Base-by-base conservation (phyloP, 1,140 invertebrate genomes). In the Aradophagus sp. region DNA sequence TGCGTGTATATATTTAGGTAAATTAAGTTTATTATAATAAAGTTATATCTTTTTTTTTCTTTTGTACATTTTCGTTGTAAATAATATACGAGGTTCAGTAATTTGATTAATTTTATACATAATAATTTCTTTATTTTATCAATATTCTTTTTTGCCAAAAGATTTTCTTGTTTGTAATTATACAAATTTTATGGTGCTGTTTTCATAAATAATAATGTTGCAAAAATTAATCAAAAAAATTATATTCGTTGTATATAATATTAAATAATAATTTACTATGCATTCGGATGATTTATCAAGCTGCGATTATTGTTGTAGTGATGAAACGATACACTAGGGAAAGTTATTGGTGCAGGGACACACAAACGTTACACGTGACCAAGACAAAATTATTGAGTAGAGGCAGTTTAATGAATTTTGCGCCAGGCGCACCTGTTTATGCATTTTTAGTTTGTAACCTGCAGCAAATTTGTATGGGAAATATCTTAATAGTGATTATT, bases 361-460 rank as follows among this genome's bases (percentile, higher is more conserved):
- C 13, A 10, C 16, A 10, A 45, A 4, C 19, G n/a, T 3, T 10
- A 16, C 2, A n/a, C n/a, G 27, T 32, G 23, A 50, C 16, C 12
- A 27, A 50, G 16, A 35, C 2, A 34, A 41, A 15, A 36, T 11
- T 17, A 36, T 26, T 16, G 4, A 23, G 36, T 14, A 7, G 34
- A 55, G 36, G 36, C 17, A 7, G 5, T 45, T 15, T 35, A 36
- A 15, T 15, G n/a, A 44, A 20, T 29, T 36, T 11, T n/a, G 53
- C 29, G 41, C 42, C 31, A 47, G 34, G 55, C 23, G 42, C 55
- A 47, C 42, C 32, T 47, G 38, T 45, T 58, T 29, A 59, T 59
- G 55, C 55, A 59, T 59, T 45, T 59, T 59, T 59, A 59, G 55
- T 59, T 59, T 39, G 34, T 59, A 59, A 59, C 42, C 26, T 47